phyloP scores from a whole-genome alignment of 1,140 invertebrate genomes.

The Heliconius melpomene region DNA sequence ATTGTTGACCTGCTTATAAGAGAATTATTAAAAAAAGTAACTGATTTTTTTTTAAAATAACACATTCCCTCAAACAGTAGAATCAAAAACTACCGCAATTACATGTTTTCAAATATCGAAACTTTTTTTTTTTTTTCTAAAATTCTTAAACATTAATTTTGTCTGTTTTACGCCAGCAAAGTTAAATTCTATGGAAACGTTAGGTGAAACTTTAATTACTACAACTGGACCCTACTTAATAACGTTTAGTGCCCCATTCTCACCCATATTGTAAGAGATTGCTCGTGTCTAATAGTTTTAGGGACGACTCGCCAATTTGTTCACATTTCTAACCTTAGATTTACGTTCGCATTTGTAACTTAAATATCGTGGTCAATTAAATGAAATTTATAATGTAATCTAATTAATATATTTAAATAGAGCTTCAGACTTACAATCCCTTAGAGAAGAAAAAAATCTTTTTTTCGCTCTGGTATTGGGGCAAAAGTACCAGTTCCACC shows the following conservation, averaged over 20 bases:
- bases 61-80: too few relatives aligned
- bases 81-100: neutral
- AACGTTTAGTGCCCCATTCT: slow-evolving; percentile 30
- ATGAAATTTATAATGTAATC: too few relatives aligned
- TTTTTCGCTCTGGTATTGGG: too few relatives aligned
- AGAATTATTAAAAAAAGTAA: too few relatives aligned
- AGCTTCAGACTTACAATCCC: too few relatives aligned
- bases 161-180: neutral
- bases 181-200: slow-evolving; percentile 9
- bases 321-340: neutral
- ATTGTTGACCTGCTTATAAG: too few relatives aligned
- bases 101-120: neutral
- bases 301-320: slow-evolving; percentile 18
- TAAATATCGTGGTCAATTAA: neutral
- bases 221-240: slow-evolving; percentile 29
- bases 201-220: slow-evolving; percentile 38
- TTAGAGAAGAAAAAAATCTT: too few relatives aligned
- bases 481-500: too few relatives aligned
- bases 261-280: slow-evolving; percentile 26
- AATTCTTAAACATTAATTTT: neutral
- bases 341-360: neutral
- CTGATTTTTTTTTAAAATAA: too few relatives aligned
- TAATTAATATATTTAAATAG: too few relatives aligned
- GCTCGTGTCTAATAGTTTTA: slow-evolving; percentile 19
- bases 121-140: neutral